A percentile compares a stretch with the other conserved stretches of the same genome.
phyloP scores from a whole-genome alignment of 2,113 vertebrate species.

The Vanacampus margaritifer region DNA sequence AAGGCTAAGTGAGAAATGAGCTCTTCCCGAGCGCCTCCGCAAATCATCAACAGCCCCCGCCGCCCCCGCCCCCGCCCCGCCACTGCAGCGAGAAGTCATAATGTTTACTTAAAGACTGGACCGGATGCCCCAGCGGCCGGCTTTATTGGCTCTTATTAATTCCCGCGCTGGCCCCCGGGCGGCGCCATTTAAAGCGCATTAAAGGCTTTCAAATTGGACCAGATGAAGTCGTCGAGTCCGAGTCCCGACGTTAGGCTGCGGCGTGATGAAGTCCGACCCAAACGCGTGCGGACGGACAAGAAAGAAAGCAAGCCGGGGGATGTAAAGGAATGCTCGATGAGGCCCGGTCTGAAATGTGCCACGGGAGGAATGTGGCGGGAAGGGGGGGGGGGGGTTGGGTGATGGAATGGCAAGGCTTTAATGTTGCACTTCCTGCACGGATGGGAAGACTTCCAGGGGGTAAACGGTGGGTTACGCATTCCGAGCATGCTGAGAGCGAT shows the following conservation, averaged over 20 bases:
- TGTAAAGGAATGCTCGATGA: slow-evolving; percentile 63
- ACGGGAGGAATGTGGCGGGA: slow-evolving; percentile 47
- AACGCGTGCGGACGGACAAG: slow-evolving; percentile 39
- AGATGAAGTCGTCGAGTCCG: slow-evolving; percentile 63
- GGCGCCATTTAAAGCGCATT: slow-evolving; percentile 73
- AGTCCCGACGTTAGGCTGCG: slow-evolving; percentile 43
- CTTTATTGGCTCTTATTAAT: slow-evolving; percentile 73
- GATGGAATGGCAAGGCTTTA: slow-evolving; percentile 41
- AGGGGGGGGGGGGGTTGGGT: slow-evolving; percentile 2
- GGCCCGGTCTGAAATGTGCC: slow-evolving; percentile 52
- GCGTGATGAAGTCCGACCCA: slow-evolving; percentile 43
- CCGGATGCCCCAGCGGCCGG: slow-evolving; percentile 58
- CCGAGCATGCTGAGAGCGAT: slow-evolving; percentile 39
- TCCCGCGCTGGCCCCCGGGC: slow-evolving; percentile 61
- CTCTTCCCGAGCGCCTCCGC: slow-evolving; percentile 59
- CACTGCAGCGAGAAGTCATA: slow-evolving; percentile 68
- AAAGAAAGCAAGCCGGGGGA: slow-evolving; percentile 33
- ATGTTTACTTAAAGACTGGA: slow-evolving; percentile 71
- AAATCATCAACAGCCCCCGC: slow-evolving; percentile 66
- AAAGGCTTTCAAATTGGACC: slow-evolving; percentile 68
- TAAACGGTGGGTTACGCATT: slow-evolving; percentile 55
- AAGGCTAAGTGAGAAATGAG: slow-evolving; percentile 76
- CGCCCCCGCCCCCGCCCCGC: slow-evolving; percentile 43
- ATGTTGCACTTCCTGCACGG: slow-evolving; percentile 64
- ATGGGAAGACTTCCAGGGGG: slow-evolving; percentile 56